Conservation (phyloP, 2,113 vertebrate genomes). For the Lynx canadensis region DNA sequence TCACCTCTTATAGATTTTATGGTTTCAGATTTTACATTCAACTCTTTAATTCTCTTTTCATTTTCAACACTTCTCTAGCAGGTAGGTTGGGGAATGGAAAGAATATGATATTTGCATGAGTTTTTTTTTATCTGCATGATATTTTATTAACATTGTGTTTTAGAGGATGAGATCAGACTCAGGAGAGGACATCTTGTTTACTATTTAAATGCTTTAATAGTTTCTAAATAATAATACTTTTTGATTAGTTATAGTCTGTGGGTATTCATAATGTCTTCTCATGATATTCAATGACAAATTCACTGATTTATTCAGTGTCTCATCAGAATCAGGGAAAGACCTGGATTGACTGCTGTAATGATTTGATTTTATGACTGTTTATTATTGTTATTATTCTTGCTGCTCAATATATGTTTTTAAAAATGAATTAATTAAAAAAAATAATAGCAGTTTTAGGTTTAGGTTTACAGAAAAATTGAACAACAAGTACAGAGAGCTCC, state of each 20-base stretch:
- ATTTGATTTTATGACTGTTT: neutral
- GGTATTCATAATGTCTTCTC: neutral
- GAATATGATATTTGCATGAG: neutral
- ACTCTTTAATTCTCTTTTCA: neutral
- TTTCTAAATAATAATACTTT: neutral
- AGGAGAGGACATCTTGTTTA: neutral
- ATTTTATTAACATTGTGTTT: neutral
- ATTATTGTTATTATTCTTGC: neutral
- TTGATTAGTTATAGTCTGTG: neutral
- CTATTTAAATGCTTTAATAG: neutral
- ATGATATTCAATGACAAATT: neutral
- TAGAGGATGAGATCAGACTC: neutral
- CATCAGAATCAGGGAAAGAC: neutral
- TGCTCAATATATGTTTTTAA: neutral
- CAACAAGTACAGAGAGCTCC: neutral
- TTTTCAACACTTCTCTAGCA: neutral
- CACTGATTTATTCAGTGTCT: neutral
- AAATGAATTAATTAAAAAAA: neutral
- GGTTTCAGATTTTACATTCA: neutral
- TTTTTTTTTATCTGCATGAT: neutral
- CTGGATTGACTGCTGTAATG: neutral
- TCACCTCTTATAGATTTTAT: neutral
- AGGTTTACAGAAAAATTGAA: neutral
- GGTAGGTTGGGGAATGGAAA: neutral
- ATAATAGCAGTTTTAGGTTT: neutral